These are phyloP conservation scores for Labia minor DNA, from an alignment of 2,888 invertebrate species.

Conservation along the genomic window DNA sequence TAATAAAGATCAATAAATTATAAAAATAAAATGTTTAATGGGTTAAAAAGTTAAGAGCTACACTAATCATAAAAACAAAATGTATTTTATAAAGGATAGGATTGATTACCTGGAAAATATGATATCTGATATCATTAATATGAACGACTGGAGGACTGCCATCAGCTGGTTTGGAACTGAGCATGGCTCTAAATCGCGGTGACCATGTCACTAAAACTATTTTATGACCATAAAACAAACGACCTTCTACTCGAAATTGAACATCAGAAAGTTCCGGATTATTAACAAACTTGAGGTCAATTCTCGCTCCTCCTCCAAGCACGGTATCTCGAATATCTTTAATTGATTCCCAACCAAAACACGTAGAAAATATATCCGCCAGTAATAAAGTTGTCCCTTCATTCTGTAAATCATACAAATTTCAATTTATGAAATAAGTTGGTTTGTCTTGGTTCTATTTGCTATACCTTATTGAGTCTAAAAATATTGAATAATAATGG, in stretches of 20 bases:
- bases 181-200: constrained; percentile 73
- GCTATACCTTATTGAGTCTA: constrained; percentile 79
- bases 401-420: constrained; percentile 45
- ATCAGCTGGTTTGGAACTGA: constrained; percentile 61
- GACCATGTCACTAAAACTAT: constrained; percentile 87
- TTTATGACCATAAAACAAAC: constrained; percentile 86
- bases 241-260: constrained; percentile 81
- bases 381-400: constrained; percentile 76
- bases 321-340: constrained; percentile 59
- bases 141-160: constrained; percentile 74
- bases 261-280: constrained; percentile 88
- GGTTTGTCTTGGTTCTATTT: not conserved
- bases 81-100: no score
- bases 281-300: constrained; percentile 88
- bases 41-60: no score
- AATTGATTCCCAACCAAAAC: constrained; percentile 77
- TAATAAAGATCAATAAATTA: no score
- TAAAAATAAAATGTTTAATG: no score
- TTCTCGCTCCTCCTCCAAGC: constrained; percentile 53
- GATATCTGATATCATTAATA: constrained; percentile 84
- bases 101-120: constrained; percentile 74
- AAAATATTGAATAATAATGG: constrained; percentile 83
- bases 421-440: not conserved
- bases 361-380: constrained; percentile 81
- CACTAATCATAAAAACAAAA: no score